Percentiles rank a stretch among this genome's conserved stretches.
Conservation (phyloP, 2,797 vertebrate species). For the Hemitrygon akajei region DNA sequence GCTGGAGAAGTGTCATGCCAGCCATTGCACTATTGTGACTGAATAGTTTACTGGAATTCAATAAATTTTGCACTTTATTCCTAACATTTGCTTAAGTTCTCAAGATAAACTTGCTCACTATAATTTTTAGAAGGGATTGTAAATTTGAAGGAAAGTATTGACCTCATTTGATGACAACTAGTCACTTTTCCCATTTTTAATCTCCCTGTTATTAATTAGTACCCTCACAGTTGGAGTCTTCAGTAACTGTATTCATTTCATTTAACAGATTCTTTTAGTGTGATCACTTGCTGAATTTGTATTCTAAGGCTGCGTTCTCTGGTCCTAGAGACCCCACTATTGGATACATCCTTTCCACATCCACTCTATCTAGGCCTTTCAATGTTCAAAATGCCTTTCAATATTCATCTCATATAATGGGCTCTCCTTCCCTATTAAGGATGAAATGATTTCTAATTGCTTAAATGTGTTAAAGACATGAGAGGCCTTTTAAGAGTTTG, state of each 20-base stretch:
- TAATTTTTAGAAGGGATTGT: neutral
- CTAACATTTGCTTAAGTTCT: neutral
- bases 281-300: neutral
- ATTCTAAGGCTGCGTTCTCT: neutral
- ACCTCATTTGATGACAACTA: neutral
- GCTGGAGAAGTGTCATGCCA: too few species aligned
- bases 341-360: too few species aligned
- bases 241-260: neutral
- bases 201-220: neutral
- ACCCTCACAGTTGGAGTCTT: neutral
- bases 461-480: too few species aligned
- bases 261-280: neutral
- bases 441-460: too few species aligned
- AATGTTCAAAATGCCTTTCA: too few species aligned
- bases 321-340: too few species aligned
- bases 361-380: too few species aligned
- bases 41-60: neutral
- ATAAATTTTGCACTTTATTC: neutral
- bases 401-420: too few species aligned
- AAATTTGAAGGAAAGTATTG: neutral
- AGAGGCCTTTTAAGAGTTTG: too few species aligned
- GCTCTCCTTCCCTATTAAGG: neutral
- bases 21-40: too few species aligned
- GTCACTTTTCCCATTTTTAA: neutral
- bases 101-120: neutral